A percentile compares a stretch with the other conserved stretches of the same genome.
Evolutionary conservation across 1,140 invertebrate genomes (phyloP).

Genomic region (Nylanderia fulva): DNA sequence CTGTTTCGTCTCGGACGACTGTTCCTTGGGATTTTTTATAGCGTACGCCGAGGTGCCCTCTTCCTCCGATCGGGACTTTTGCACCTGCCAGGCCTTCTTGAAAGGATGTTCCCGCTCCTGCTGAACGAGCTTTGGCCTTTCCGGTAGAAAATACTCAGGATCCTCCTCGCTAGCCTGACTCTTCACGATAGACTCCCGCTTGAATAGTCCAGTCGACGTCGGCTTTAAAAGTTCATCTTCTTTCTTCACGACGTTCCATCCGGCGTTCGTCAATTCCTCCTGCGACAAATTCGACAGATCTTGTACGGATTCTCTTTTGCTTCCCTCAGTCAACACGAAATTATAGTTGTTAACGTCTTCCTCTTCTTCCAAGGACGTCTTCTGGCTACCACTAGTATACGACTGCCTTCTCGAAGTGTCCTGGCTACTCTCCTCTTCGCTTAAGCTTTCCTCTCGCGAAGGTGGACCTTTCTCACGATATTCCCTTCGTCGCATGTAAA

Average conservation of each 20-base stretch:
- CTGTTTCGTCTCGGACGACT: constrained; percentile 42
- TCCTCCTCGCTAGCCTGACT: constrained; percentile 85
- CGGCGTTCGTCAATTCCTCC: constrained; percentile 67
- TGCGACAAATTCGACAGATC: constrained; percentile 79
- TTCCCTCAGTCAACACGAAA: constrained; percentile 78
- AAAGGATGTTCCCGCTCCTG: constrained; percentile 84
- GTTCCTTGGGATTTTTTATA: constrained; percentile 79
- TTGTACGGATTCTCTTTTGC: constrained; percentile 79
- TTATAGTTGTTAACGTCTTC: constrained; percentile 73
- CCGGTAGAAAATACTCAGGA: constrained; percentile 83
- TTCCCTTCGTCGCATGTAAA: constrained; percentile 68
- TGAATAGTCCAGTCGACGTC: constrained; percentile 79
- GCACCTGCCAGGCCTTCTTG: constrained; percentile 84
- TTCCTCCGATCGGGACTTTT: constrained; percentile 84
- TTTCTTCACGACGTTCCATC: constrained; percentile 66
- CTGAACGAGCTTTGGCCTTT: constrained; percentile 83
- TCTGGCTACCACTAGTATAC: constrained; percentile 72
- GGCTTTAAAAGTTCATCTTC: constrained; percentile 68
- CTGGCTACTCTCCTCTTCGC: constrained; percentile 75
- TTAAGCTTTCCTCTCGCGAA: constrained; percentile 70
- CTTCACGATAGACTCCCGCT: constrained; percentile 83
- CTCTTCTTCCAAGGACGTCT: constrained; percentile 77
- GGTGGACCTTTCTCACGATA: constrained; percentile 72
- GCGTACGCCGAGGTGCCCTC: constrained; percentile 79
- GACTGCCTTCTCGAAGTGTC: constrained; percentile 65